Base-by-base conservation (phyloP, 2,113 vertebrate genomes). In the Grallaria varia region DNA sequence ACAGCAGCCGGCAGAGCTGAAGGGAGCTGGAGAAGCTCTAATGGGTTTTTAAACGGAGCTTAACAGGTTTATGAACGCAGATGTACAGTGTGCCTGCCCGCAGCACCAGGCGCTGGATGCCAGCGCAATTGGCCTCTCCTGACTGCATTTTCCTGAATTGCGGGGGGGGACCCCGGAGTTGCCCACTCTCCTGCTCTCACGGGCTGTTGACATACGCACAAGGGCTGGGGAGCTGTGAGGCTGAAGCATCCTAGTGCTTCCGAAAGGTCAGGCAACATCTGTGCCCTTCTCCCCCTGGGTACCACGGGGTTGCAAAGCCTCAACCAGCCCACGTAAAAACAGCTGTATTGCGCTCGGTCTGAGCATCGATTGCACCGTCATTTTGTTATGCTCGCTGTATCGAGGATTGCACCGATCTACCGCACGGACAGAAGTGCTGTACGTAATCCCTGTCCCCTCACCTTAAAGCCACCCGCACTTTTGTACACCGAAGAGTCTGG, bases 201-300 rank as follows among this genome's bases (percentile, higher is more conserved):
- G 0, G 31, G 31, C 20, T 39, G 10, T n/a, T 56, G 10, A 11
- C 2, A 0, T 17, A 45, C 17, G 28, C 49, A 35, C 37, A 40
- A 14, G 14, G 52, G 37, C 56, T 72, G 66, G 16, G 5, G 18
- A 8, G 9, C 22, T 56, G 12, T 6, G 31, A 10, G 37, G 28
- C n/a, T 75, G 67, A 14, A 40, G 9, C 19, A 59, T 1, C 53
- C 58, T 33, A n/a, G 35, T 1, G 5, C n/a, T 82, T 66, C 75
- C 52, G 50, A 66, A 50, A 64, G 12, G 25, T 20, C 72, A 40
- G 35, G 25, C 8, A 35, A 15, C 25, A 13, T 27, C 56, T 40
- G 18, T 16, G 11, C 37, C 16, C 4, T 6, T 5, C 31, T 58
- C 24, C 8, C 22, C 12, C 27, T 12, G 56, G 14, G n/a, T 52